Base-by-base conservation (phyloP, 2,888 invertebrate genomes). In the Caenorhabditis sulstoni region DNA sequence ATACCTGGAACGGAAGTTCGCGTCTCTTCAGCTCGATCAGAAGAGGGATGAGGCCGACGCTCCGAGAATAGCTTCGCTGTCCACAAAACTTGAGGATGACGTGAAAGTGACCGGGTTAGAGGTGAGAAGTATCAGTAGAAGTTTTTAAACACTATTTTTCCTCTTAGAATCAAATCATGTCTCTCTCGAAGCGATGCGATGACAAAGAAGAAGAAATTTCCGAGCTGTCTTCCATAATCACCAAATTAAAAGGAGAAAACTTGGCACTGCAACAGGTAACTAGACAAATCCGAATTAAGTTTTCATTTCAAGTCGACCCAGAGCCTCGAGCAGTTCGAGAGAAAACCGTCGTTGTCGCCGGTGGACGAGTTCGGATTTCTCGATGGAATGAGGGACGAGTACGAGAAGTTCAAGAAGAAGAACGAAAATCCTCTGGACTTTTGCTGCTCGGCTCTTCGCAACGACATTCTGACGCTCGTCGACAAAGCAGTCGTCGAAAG, bases 1-100 rank as follows among this genome's bases (percentile, higher is more conserved):
- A n/a, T 74, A 57, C n/a, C 22, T 79, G 44, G 79, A 79, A 22
- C 23, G 79, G 20, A 79, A 79, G 65, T 75, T 79, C 22, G 64
- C 79, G 16, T 74, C 74, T 0, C 49, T 79, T n/a, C 68, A 79
- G 49, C 37, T 79, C n/a, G 74, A 79, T 53, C 74, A 74, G 12
- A 66, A 65, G n/a, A 44, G 58, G 49, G 55, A 53, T n/a, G 73
- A 50, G 29, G 67, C 44, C 14, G 78, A 78, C 8, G 41, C 57
- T n/a, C 49, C 73, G 5, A 71, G 62, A 47, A 0, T 41, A 0
- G 14, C 49, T 3, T 41, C 47, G 14, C 11, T 45, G 14, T 7
- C 64, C 0, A 14, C 45, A 11, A 52, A 52, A 39, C n/a, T 35
- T 1, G 73, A 67, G 14, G 68, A 74, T 44, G 79, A 79, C 20